These are phyloP conservation scores for Catocala nupta DNA, from an alignment of 2,888 invertebrate genomes.

Conservation along the genomic window DNA sequence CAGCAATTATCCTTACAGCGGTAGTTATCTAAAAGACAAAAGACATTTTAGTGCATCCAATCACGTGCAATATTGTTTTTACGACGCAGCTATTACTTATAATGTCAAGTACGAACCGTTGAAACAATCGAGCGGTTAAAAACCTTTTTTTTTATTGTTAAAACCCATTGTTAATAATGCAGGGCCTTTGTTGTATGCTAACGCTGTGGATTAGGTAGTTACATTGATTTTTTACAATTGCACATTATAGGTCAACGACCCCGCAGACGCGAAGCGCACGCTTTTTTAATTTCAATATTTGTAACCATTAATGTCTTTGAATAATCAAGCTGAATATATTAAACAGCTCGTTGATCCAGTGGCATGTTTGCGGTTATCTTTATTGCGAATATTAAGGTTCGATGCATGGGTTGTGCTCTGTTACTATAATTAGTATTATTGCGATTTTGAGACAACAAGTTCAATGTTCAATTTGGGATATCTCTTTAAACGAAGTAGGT, in stretches of 20 bases:
- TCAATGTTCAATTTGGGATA: too few species aligned
- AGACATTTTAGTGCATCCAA: slow-evolving; percentile 53
- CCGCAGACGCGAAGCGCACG: slow-evolving; percentile 31
- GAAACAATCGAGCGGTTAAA: slow-evolving; percentile 65
- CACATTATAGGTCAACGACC: slow-evolving; percentile 54
- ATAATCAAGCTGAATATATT: slow-evolving; percentile 36
- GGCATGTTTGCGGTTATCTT: too few species aligned
- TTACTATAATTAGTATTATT: too few species aligned
- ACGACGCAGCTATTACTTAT: slow-evolving; percentile 54
- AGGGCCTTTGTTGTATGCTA: slow-evolving; percentile 58
- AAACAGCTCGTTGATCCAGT: neutral
- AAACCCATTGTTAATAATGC: slow-evolving; percentile 61
- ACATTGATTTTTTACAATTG: slow-evolving; percentile 61
- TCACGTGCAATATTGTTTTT: slow-evolving; percentile 52
- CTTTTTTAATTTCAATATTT: slow-evolving; percentile 42
- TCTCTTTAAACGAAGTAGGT: too few species aligned
- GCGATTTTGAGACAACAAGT: too few species aligned
- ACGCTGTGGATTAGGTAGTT: slow-evolving; percentile 55
- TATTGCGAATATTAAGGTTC: too few species aligned
- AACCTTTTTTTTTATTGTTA: slow-evolving; percentile 61
- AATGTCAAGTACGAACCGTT: slow-evolving; percentile 59
- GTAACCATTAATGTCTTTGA: slow-evolving; percentile 40
- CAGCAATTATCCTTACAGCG: too few species aligned
- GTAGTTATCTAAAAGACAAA: slow-evolving; percentile 19
- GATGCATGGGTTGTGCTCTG: too few species aligned